Evolutionary conservation across 1,140 invertebrate species (phyloP), one percentile per base, ranked within the genome.

Genomic region (Zaprionus davidi): DNA sequence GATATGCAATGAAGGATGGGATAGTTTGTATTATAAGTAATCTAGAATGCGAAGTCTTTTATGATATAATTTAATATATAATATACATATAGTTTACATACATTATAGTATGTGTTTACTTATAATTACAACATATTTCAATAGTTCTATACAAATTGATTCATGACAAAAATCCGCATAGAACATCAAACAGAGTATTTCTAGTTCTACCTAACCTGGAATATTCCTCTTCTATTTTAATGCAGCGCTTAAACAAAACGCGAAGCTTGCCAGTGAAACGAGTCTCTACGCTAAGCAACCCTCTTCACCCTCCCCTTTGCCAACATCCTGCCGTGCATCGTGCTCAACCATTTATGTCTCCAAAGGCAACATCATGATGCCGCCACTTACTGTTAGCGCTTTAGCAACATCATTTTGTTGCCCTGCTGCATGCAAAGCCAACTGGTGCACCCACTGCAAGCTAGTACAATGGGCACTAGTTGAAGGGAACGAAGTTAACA

Each of bases 341-440:
- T 38, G 36, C 36, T 28, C 57, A 6, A 28, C 46, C n/a, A 34
- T 7, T 51, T 46, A 11, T 49, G 28, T 63, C 62, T 11, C 60
- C 28, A 44, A 70, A 75, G 67, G 79, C 84, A 79, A 80, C 80
- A 72, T 44, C 53, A 78, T 78, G 66, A 84, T 73, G 76, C 59
- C 73, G 84, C 78, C 84, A 88, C 84, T 87, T 87, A 87, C 82
- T 73, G 75, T 83, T 88, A 75, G 84, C 81, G 81, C 81, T 88
- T 84, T 73, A 79, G 74, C 81, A 82, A 83, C 71, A 80, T 80
- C 58, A 87, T 76, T 65, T 71, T 76, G 46, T 51, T 51, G 11
- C 46, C 11, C 17, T 22, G 60, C 55, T 79, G 24, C 34, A 63
- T 31, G 46, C 46, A 26, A 24, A 24, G 9, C 49, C 65, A 74